Percentiles rank a stretch among this genome's conserved stretches.
Evolutionary conservation across 2,113 vertebrate species (phyloP).

Genomic region (Globicephala melas): DNA sequence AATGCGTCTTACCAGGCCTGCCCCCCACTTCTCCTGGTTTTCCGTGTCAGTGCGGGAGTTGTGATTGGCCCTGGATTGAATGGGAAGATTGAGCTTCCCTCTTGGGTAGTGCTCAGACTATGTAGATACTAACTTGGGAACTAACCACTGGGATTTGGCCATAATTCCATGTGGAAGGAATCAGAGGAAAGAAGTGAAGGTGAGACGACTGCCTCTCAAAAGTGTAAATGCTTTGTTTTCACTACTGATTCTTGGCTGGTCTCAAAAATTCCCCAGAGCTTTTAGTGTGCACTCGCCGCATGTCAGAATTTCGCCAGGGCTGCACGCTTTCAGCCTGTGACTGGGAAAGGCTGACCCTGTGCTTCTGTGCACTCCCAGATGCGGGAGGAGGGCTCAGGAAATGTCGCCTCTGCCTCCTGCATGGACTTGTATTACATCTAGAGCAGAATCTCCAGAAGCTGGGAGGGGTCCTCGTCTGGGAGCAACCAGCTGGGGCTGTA

Average conservation of each 20-base stretch:
- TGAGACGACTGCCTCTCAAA: background rate
- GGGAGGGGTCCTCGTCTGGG: background rate
- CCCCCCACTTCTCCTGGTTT: accelerated
- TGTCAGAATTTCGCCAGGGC: background rate
- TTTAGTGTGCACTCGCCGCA: background rate
- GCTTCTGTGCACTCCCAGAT: background rate
- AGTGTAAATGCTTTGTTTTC: conserved; percentile 5
- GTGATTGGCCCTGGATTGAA: background rate
- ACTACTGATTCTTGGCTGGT: background rate
- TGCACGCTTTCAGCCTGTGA: background rate
- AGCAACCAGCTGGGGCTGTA: background rate
- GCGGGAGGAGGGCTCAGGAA: background rate
- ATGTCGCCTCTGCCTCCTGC: background rate
- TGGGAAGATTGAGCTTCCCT: background rate
- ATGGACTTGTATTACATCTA: background rate
- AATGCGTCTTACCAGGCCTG: background rate
- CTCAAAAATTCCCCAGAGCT: background rate
- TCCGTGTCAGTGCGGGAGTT: background rate
- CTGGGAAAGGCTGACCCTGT: background rate
- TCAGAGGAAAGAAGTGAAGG: background rate
- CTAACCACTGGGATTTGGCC: background rate
- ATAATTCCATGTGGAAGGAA: background rate
- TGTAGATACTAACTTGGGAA: background rate
- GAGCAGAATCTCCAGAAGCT: background rate
- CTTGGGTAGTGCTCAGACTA: background rate